A percentile compares a stretch with the other conserved stretches of the same genome.
phyloP scores from a whole-genome alignment of 2,888 invertebrate genomes.

The Furcula furcula region DNA sequence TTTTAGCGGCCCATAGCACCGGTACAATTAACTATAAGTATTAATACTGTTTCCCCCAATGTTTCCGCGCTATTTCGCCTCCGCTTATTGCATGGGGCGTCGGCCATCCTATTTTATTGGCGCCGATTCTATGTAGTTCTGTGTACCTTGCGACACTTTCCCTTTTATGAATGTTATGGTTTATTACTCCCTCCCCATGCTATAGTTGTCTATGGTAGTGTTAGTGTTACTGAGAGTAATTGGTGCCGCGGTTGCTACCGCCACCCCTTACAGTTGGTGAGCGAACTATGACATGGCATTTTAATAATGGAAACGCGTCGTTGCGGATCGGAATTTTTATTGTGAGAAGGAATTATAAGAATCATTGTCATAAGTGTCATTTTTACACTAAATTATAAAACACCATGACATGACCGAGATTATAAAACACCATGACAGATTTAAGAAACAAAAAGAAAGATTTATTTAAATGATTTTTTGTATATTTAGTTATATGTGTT shows the following conservation, averaged over 20 bases:
- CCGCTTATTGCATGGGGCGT: conserved; percentile 75
- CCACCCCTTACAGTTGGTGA: conserved; percentile 21
- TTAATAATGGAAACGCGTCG: conserved; percentile 15
- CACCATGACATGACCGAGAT: no score
- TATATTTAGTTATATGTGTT: no score
- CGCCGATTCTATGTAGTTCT: conserved; percentile 71
- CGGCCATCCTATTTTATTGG: conserved; percentile 70
- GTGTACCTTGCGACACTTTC: conserved; percentile 71
- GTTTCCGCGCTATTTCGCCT: conserved; percentile 76
- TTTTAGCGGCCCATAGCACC: conserved; percentile 50
- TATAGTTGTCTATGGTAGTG: conserved; percentile 22
- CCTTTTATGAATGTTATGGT: conserved; percentile 72
- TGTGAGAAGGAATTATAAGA: conserved; percentile 3
- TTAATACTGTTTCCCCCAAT: conserved; percentile 78
- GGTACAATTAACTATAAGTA: conserved; percentile 79
- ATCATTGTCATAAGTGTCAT: no score
- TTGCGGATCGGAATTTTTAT: conserved; percentile 22
- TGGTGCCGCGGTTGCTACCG: conserved; percentile 33
- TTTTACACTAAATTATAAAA: no score
- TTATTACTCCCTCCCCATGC: conserved; percentile 51
- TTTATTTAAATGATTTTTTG: no score
- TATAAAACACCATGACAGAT: no score
- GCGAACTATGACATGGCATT: conserved; percentile 25
- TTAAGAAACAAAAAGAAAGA: no score
- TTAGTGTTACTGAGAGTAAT: conserved; percentile 46